phyloP scores from a whole-genome alignment of 1,140 invertebrate species.

The Heliconius melpomene region DNA sequence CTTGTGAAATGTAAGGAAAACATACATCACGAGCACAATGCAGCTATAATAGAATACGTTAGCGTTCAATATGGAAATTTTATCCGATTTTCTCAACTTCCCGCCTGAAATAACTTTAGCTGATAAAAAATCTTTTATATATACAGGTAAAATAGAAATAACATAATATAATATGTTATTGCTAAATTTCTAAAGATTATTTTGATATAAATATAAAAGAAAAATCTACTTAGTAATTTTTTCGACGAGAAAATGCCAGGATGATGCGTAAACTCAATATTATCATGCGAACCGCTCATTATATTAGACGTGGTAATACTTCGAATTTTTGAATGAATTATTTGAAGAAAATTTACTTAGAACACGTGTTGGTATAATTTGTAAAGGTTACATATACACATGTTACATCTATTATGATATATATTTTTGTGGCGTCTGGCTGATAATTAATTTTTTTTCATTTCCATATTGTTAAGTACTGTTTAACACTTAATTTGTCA shows the following conservation, averaged over 20 bases:
- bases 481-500: no score
- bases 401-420: no score
- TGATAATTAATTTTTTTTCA: no score
- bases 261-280: background rate
- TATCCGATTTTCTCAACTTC: slow-evolving; percentile 66
- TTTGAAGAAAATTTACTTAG: background rate
- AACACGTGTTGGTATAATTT: no score
- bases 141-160: background rate
- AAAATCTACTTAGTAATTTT: background rate
- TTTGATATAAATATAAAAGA: background rate
- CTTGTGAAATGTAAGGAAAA: slow-evolving; percentile 60
- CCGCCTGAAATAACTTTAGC: slow-evolving; percentile 61
- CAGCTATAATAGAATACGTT: slow-evolving; percentile 63
- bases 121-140: slow-evolving; percentile 17
- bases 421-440: no score
- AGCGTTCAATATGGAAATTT: slow-evolving; percentile 68
- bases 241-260: background rate
- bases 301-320: background rate
- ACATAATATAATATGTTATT: background rate
- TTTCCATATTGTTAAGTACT: no score
- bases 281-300: background rate
- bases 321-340: background rate
- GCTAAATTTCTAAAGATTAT: background rate
- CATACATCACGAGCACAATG: slow-evolving; percentile 74
- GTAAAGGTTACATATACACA: no score